Evolutionary conservation across 2,888 invertebrate species (phyloP), one percentile per base, ranked within the genome.

Genomic region (Clitarchus hookeri): DNA sequence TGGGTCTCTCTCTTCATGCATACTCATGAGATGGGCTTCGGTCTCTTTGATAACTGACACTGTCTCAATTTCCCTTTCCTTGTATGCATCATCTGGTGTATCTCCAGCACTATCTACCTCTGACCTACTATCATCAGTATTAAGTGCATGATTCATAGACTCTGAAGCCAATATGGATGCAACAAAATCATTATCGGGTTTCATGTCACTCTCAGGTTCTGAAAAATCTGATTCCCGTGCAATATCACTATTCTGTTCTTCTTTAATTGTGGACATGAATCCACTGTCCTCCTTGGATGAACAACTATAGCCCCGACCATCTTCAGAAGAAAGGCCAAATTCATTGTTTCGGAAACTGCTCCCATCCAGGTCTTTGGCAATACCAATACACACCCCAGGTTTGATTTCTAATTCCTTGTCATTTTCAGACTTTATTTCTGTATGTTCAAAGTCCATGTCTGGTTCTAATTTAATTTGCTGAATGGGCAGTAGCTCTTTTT

Each of bases 1-100:
- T 53, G 86, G 85, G 36, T 87, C 86, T 16, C 80, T 78, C 53
- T 85, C 84, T 65, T 84, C 85, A 27, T 36, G 65, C 13, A 44
- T 53, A 19, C 80, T 36, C 23, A 25, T 54, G 9, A 83, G 86
- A 6, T 26, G 44, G 12, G 83, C 44, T 26, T 91, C 91, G 25
- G 89, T 90, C 88, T 91, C 91, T 89, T 91, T 91, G 85, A 90
- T 90, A 27, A 90, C 90, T 36, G 90, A 89, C 8, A 89, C 88
- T 48, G 88, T 90, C 84, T 91, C 91, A 84, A 82, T 77, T 11
- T 89, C 89, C 27, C 89, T 88, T 53, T 90, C 90, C 4, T 79
- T 85, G 80, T 84, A 85, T n/a, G 86, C 78, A 27, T 86, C 84
- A 79, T 85, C 85, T 53, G 77, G 25, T 12, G 53, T 25, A 90